These are phyloP conservation scores for Peromyscus polionotus DNA, from an alignment of 2,113 vertebrate genomes.

Conservation along the genomic window DNA sequence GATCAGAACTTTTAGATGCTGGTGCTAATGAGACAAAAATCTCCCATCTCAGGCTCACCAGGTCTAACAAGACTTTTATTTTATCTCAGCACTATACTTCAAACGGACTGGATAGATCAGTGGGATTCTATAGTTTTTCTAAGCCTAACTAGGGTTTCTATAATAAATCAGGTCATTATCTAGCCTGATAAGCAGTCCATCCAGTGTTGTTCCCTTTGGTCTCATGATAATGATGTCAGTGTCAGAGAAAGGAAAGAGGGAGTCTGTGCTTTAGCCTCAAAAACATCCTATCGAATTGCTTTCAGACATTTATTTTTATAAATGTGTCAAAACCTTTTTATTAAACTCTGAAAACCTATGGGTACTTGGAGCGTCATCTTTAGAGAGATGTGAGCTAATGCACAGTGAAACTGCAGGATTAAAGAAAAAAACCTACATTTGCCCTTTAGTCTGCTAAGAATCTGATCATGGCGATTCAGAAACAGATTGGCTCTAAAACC, in stretches of 20 bases:
- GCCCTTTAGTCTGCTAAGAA: background rate
- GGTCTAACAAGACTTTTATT: constrained; percentile 23
- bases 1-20: constrained; percentile 6
- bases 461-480: background rate
- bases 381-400: background rate
- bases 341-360: background rate
- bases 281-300: background rate
- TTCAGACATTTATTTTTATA: constrained; percentile 46
- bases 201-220: background rate
- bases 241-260: background rate
- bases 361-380: background rate
- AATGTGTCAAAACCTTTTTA: constrained; percentile 36
- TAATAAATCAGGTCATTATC: constrained; percentile 49
- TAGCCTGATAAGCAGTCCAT: constrained; percentile 12
- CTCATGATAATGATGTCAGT: background rate
- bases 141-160: constrained; percentile 21
- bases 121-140: background rate
- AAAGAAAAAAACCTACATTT: background rate
- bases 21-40: constrained; percentile 35
- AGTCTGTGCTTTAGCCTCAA: background rate
- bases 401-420: background rate
- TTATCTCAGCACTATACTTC: background rate
- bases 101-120: constrained; percentile 38
- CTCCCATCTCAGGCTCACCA: background rate
- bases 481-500: background rate